A percentile compares a stretch with the other conserved stretches of the same genome.
These are phyloP conservation scores for Callocephalon fimbriatum DNA, from an alignment of 2,113 vertebrate genomes.

Conservation along the genomic window DNA sequence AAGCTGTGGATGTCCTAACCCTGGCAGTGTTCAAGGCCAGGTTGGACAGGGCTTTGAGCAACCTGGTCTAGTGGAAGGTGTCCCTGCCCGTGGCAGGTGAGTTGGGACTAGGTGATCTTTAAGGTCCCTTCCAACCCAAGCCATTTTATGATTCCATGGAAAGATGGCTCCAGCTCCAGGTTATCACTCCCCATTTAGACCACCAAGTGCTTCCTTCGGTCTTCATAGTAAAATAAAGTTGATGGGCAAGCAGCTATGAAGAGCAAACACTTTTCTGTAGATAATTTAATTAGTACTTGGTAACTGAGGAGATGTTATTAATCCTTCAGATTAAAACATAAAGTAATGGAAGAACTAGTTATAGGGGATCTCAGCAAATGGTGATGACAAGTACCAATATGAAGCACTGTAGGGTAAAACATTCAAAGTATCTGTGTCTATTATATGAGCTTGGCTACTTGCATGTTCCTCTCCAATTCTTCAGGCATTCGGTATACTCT, in stretches of 20 bases:
- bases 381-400: not conserved
- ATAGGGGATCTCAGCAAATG: not conserved
- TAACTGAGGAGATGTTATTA: not conserved
- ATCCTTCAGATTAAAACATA: not conserved
- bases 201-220: not conserved
- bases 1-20: not conserved
- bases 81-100: not conserved
- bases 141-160: not conserved
- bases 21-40: not conserved
- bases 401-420: not conserved
- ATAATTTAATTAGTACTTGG: not conserved
- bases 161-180: not conserved
- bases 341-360: not conserved
- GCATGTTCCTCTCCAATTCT: not conserved
- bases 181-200: not conserved
- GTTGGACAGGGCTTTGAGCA: not conserved
- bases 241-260: not conserved
- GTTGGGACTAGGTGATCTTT: not conserved
- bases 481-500: not conserved
- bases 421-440: not conserved
- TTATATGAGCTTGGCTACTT: not conserved
- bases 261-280: not conserved
- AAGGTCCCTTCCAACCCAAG: not conserved
- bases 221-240: not conserved
- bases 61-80: not conserved